Evolutionary conservation across 2,888 invertebrate species (phyloP).

Genomic region (Acanthococcus lagerstroemiae): DNA sequence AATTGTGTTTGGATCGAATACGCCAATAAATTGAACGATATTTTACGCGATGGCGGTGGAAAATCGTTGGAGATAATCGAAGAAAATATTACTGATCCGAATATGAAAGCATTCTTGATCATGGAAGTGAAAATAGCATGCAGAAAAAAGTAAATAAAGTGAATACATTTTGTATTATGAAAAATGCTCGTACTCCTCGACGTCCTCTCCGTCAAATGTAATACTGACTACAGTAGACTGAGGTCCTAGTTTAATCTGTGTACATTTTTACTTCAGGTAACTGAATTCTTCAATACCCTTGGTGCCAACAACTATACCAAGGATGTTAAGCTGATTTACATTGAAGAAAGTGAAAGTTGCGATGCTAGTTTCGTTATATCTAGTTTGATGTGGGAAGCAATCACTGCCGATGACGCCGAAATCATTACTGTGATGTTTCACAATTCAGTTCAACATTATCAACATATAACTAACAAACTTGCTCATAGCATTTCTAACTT

Average conservation of each 20-base stretch:
- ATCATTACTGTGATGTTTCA: constrained; percentile 9
- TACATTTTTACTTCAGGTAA: too few species aligned
- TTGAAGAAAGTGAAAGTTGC: constrained; percentile 19
- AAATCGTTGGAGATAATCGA: constrained; percentile 60
- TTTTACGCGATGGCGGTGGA: constrained; percentile 56
- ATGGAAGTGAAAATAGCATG: constrained; percentile 52
- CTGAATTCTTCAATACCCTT: background rate
- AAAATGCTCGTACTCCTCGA: background rate
- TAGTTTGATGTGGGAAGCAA: constrained; percentile 2
- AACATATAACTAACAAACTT: constrained; percentile 10
- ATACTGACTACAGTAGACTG: too few species aligned
- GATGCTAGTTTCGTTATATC: constrained; percentile 13
- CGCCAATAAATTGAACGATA: constrained; percentile 62
- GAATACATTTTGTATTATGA: background rate
- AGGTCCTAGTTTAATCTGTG: background rate
- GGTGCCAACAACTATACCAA: background rate
- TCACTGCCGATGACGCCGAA: background rate
- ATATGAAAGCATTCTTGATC: constrained; percentile 68
- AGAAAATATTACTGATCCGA: constrained; percentile 65
- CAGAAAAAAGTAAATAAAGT: background rate
- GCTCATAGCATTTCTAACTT: background rate
- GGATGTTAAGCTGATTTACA: background rate
- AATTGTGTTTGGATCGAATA: constrained; percentile 91
- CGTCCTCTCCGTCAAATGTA: background rate
- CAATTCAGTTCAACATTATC: constrained; percentile 20